A percentile compares a stretch with the other conserved stretches of the same genome.
Conservation (phyloP, 1,140 invertebrate genomes). For the Ooceraea biroi region DNA sequence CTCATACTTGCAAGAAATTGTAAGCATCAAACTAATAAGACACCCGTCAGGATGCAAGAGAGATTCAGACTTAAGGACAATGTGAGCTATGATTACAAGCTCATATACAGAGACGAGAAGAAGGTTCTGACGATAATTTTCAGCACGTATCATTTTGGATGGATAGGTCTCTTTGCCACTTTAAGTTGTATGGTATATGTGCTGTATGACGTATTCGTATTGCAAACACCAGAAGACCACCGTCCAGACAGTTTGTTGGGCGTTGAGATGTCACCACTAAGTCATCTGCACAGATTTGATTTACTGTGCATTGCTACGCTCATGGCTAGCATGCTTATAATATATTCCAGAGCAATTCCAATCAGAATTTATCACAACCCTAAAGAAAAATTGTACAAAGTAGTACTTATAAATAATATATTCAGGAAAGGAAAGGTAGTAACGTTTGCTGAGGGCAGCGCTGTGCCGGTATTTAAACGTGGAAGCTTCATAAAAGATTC, state of each 20-base stretch:
- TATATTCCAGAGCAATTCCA: not conserved
- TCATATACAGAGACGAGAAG: constrained; percentile 24
- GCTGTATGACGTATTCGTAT: not conserved
- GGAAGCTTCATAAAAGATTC: not conserved
- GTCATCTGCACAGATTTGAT: fast-evolving
- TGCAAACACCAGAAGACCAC: too few species aligned
- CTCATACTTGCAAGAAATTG: not conserved
- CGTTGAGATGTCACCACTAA: not conserved
- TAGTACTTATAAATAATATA: not conserved
- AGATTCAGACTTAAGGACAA: constrained; percentile 19
- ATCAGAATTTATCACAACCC: constrained; percentile 38
- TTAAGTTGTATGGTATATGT: not conserved
- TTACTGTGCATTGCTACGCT: too few species aligned
- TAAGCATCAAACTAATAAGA: not conserved
- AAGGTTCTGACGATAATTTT: not conserved
- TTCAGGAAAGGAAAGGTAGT: constrained; percentile 1
- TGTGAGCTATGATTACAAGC: constrained; percentile 11
- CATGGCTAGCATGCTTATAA: not conserved
- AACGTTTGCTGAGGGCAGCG: constrained; percentile 18
- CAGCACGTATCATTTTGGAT: not conserved
- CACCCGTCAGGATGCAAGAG: not conserved
- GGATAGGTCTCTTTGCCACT: not conserved
- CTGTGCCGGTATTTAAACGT: not conserved
- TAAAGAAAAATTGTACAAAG: constrained; percentile 22
- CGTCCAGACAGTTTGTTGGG: too few species aligned